These are phyloP conservation scores for Thamnophis sirtalis DNA, from an alignment of 2,113 vertebrate species.

Conservation along the genomic window DNA sequence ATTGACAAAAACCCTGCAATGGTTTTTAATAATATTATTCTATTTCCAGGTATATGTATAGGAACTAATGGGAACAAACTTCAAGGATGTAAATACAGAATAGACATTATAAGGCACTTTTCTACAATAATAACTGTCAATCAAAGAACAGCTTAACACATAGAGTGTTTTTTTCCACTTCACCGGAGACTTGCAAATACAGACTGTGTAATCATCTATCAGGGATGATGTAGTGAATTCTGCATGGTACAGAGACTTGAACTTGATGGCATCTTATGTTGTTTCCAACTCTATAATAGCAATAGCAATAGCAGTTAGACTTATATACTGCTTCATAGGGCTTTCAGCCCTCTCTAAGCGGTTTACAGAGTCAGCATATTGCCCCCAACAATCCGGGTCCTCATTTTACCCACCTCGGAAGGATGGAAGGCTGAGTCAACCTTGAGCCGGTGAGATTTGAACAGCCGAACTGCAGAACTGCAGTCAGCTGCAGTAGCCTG, in stretches of 20 bases:
- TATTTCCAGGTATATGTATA: not conserved
- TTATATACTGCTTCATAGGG: too few species aligned
- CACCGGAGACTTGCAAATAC: not conserved
- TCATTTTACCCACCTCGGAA: too few species aligned
- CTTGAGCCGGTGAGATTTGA: too few species aligned
- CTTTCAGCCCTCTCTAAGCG: too few species aligned
- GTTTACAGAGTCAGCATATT: too few species aligned
- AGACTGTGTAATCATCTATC: not conserved
- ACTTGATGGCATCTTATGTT: not conserved
- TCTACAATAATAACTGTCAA: not conserved
- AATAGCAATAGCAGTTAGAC: too few species aligned
- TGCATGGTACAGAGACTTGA: not conserved
- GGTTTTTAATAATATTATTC: not conserved
- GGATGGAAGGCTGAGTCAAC: too few species aligned
- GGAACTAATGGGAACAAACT: not conserved
- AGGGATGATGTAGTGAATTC: not conserved
- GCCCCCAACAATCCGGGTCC: too few species aligned
- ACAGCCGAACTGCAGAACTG: too few species aligned
- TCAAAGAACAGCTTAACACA: not conserved
- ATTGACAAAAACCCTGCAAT: not conserved
- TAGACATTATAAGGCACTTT: not conserved
- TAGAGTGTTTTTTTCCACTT: not conserved
- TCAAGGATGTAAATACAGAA: not conserved
- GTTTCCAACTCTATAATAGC: not conserved
- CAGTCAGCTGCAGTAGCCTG: too few species aligned